Conservation (phyloP, 2,888 invertebrate species). For the Falcaria lacertinaria region DNA sequence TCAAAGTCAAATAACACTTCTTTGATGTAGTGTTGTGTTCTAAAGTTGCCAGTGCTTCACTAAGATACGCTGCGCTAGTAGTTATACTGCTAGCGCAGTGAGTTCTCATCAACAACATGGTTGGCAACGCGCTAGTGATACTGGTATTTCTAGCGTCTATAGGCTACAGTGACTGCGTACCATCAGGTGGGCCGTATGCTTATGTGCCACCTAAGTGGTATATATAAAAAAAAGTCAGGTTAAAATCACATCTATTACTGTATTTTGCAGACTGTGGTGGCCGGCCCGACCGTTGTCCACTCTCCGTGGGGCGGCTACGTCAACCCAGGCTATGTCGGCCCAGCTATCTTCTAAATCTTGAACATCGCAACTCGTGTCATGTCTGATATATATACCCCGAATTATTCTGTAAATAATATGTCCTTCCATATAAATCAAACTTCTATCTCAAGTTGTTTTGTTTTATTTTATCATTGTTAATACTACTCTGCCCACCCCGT, state of each 20-base stretch:
- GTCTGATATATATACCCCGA: neutral
- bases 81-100: no score
- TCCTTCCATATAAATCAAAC: neutral
- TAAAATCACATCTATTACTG: no score
- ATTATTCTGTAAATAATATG: slow-evolving; percentile 1
- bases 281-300: slow-evolving; percentile 66
- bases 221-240: neutral
- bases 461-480: neutral
- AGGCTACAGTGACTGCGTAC: no score
- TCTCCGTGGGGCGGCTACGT: slow-evolving; percentile 26
- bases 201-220: no score
- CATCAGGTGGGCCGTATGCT: no score
- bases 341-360: slow-evolving; percentile 27
- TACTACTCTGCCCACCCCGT: no score
- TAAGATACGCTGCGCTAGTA: no score
- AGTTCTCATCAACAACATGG: no score
- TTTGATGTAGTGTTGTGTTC: no score
- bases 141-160: neutral
- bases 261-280: slow-evolving; percentile 54
- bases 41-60: no score
- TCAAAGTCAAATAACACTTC: no score
- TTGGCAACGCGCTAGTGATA: neutral
- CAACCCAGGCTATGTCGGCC: slow-evolving; percentile 48
- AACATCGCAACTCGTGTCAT: slow-evolving; percentile 3
- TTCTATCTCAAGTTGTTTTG: neutral